A percentile compares a stretch with the other conserved stretches of the same genome.
Conservation (phyloP, 2,113 vertebrate genomes). For the Semnornis frantzii region DNA sequence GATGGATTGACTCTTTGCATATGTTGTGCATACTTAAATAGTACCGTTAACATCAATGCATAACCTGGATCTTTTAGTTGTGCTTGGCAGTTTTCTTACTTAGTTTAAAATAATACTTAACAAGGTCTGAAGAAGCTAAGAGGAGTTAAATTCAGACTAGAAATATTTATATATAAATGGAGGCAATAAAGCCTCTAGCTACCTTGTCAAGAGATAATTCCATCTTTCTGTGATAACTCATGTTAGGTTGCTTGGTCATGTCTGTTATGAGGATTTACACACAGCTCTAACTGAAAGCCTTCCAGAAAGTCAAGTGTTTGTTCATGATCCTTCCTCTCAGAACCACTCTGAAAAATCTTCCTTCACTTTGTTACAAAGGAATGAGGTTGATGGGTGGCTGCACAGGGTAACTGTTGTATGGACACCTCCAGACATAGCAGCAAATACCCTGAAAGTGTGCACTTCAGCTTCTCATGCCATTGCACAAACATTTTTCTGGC, state of each 20-base stretch:
- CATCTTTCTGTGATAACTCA: neutral
- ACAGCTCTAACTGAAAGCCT: neutral
- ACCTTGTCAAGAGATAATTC: neutral
- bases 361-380: neutral
- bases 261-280: neutral
- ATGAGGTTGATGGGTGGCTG: neutral
- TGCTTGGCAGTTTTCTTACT: neutral
- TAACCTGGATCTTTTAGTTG: neutral
- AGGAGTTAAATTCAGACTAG: neutral
- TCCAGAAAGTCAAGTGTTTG: neutral
- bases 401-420: neutral
- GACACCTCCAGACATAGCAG: neutral
- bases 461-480: fast-evolving
- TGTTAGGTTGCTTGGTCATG: fast-evolving
- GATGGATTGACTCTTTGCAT: neutral
- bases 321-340: neutral
- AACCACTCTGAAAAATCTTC: neutral
- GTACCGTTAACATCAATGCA: neutral
- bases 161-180: neutral
- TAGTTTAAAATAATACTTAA: neutral
- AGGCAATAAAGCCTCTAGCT: neutral
- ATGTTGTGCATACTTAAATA: neutral
- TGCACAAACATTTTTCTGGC: neutral
- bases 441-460: fast-evolving
- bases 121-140: neutral